phyloP scores from a whole-genome alignment of 2,888 invertebrate species.

The Drosophila aldrichi region DNA sequence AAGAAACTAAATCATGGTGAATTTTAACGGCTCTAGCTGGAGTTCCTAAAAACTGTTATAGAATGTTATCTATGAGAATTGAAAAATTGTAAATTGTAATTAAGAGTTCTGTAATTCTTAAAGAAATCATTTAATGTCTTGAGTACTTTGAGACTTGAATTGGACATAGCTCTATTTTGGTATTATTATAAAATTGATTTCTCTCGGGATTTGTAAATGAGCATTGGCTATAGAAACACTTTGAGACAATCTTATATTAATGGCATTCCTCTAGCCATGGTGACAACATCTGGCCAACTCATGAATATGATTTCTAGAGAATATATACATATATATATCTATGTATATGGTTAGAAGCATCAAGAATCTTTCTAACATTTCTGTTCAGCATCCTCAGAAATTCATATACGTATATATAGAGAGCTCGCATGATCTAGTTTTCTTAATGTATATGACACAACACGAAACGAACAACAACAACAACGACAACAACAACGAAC shows the following conservation, averaged over 20 bases:
- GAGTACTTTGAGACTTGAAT: too few species aligned
- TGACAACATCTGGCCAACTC: conserved; percentile 25
- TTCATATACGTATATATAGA: neutral
- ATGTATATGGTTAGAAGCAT: neutral
- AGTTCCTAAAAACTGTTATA: neutral
- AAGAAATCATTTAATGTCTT: too few species aligned
- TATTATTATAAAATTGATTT: neutral
- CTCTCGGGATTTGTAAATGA: neutral
- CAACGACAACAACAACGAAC: conserved; percentile 65
- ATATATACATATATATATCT: conserved; percentile 1
- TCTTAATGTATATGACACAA: conserved; percentile 44
- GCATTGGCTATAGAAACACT: conserved; percentile 1
- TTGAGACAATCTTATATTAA: conserved; percentile 5
- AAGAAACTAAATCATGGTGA: neutral
- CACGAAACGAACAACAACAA: conserved; percentile 40
- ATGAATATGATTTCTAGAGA: conserved; percentile 16
- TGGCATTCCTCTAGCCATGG: conserved; percentile 6
- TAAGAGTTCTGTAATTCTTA: neutral
- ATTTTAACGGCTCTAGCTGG: neutral
- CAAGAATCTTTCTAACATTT: conserved; percentile 21
- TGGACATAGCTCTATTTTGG: neutral
- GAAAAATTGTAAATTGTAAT: too few species aligned
- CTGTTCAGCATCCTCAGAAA: conserved; percentile 21
- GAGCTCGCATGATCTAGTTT: conserved; percentile 49
- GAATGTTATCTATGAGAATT: neutral